Conservation (phyloP, 2,888 invertebrate species). For the Ganaspis brasiliensis region DNA sequence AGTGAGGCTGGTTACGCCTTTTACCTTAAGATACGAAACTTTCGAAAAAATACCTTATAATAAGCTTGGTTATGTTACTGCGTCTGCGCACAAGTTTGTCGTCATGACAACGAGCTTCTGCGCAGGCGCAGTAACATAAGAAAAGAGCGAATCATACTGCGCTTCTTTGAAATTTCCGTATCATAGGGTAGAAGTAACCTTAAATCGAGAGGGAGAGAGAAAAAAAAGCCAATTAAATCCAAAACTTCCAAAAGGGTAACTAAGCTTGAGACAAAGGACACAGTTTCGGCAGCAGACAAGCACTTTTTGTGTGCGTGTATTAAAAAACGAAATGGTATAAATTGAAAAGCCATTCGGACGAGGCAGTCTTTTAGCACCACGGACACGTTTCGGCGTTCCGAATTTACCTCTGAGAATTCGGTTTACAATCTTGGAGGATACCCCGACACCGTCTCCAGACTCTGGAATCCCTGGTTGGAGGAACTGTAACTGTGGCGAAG, state of each 20-base stretch:
- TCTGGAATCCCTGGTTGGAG: constrained; percentile 62
- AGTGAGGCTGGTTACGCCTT: too few species aligned
- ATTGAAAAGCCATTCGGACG: constrained; percentile 56
- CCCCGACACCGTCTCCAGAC: constrained; percentile 73
- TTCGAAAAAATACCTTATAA: too few species aligned
- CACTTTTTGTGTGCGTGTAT: constrained; percentile 40
- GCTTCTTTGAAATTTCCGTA: too few species aligned
- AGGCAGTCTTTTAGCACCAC: constrained; percentile 52
- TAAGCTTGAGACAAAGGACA: constrained; percentile 27
- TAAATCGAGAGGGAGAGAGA: too few species aligned
- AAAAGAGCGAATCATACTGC: too few species aligned
- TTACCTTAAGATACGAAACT: too few species aligned
- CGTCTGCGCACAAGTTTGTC: too few species aligned
- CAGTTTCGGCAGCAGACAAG: constrained; percentile 33
- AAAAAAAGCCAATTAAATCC: constrained; percentile 11
- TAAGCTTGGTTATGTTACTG: too few species aligned
- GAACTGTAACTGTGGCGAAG: constrained; percentile 66
- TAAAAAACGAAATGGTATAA: constrained; percentile 53
- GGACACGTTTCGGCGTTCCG: constrained; percentile 28
- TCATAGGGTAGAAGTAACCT: too few species aligned
- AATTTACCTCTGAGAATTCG: constrained; percentile 78
- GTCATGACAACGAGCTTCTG: too few species aligned
- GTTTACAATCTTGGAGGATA: constrained; percentile 78
- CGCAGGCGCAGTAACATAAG: too few species aligned
- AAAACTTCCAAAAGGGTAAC: constrained; percentile 20